Evolutionary conservation across 2,113 vertebrate species (phyloP), one percentile per base, ranked within the genome.

Genomic region (Scophthalmus maximus): DNA sequence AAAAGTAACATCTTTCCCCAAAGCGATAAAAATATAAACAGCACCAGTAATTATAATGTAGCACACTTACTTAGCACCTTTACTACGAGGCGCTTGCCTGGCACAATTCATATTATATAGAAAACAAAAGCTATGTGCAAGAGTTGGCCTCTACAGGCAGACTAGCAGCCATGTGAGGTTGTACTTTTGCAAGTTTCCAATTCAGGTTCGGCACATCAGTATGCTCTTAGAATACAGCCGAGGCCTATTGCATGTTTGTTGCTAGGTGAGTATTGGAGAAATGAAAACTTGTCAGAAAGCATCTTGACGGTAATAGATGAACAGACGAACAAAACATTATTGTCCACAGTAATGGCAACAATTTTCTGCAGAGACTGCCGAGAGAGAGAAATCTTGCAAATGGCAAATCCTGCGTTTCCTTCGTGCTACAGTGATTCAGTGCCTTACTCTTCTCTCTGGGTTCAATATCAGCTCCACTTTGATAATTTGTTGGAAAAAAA

Each of bases 1-100:
- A 71, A 81, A n/a, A 70, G 79, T 60, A 84, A 66, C 71, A 71
- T 82, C 73, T 27, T 58, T 55, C 32, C 57, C 42, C n/a, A 57
- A 52, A n/a, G 11, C 4, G 12, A 40, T 9, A 40, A 40, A 3
- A 40, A 34, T 34, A 9, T 34, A 34, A 34, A 34, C 9, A 34
- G 32, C 32, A 34, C 32, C 32, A 5, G 32, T 69, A 73, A 76
- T 65, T 61, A 64, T 10, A 62, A 78, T 14, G n/a, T 3, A 64
- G 46, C 52, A 44, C 25, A 47, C 76, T 12, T 26, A 20, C 47
- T 74, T 40, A 66, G 34, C 29, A 68, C 25, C 64, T 50, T 62
- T 60, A 26, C n/a, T n/a, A n/a, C n/a, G n/a, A n/a, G n/a, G n/a
- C n/a, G n/a, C n/a, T n/a, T n/a, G n/a, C n/a, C n/a, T n/a, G n/a